Conservation (phyloP, 2,797 vertebrate genomes). For the Anableps anableps region DNA sequence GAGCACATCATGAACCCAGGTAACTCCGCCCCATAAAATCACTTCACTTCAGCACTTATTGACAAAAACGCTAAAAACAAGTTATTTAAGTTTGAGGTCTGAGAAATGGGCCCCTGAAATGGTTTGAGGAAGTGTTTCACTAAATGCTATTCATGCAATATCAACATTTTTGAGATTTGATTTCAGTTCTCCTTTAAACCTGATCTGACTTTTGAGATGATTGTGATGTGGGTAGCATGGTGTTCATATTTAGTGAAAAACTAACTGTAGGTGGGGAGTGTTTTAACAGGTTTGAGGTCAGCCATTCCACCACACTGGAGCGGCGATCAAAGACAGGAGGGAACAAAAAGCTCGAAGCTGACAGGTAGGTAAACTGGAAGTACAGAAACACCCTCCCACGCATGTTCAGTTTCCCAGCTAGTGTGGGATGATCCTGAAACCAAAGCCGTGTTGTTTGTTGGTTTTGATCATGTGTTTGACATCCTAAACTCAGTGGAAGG, state of each 20-base stretch:
- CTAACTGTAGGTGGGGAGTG: conserved; percentile 65
- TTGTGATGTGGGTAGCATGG: conserved; percentile 35
- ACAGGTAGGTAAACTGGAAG: conserved; percentile 68
- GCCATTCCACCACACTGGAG: conserved; percentile 39
- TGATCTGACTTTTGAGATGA: conserved; percentile 38
- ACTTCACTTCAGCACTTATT: too few species aligned
- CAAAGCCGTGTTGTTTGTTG: conserved; percentile 40
- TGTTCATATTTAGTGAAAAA: conserved; percentile 46
- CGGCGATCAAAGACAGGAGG: conserved; percentile 57
- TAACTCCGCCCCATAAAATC: too few species aligned
- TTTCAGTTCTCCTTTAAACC: too few species aligned
- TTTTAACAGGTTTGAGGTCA: conserved; percentile 56
- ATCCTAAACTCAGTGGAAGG: conserved; percentile 25
- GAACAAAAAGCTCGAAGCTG: conserved; percentile 58
- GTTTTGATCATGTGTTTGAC: conserved; percentile 57
- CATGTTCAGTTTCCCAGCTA: conserved; percentile 59
- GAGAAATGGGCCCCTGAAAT: too few species aligned
- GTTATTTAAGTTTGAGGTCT: too few species aligned
- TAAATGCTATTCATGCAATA: too few species aligned
- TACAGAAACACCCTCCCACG: conserved; percentile 57
- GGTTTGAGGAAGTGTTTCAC: too few species aligned
- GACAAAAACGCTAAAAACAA: too few species aligned
- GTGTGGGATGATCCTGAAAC: conserved; percentile 65
- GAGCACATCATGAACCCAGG: too few species aligned
- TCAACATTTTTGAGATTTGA: too few species aligned